Base-by-base conservation (phyloP, 53 echinoderm and acorn worm species). In the Antedon mediterranea region DNA sequence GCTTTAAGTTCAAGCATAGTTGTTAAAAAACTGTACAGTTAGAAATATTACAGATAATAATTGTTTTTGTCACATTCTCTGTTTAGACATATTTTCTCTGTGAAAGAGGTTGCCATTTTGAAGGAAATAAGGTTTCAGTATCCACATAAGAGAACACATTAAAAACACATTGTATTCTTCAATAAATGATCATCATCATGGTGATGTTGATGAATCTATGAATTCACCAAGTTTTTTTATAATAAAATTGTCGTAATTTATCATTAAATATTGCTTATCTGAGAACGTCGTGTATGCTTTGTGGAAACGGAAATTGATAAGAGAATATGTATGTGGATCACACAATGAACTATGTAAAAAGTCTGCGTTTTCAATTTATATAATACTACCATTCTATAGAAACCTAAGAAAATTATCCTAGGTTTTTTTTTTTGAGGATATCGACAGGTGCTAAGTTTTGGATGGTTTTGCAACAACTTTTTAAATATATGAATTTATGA, bases 211-310 rank as follows among this genome's bases (percentile, higher is more conserved):
- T 57, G 57, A 57, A 57, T 57, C 57, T 26, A 23, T 18, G 57
- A 57, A 37, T 37, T 37, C n/a, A 11, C 37, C 11, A 37, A 6
- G 14, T 26, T 57, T 57, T 57, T 57, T 57, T 57, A 18, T 18
- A 57, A 18, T 18, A 57, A 57, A 57, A 57, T 18, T 18, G 57
- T 57, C 23, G 57, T 57, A 57, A 57, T 57, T 57, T 57, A 57
- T 57, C 57, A 57, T 57, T 57, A 57, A 57, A 57, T 57, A 57
- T 57, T 57, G 57, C 57, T 57, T 57, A 57, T 57, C 57, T 57
- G 15, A 3, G 23, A 26, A 57, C 14, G 57, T 18, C 2, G 57
- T 1, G 57, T 18, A 11, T 37, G 37, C 37, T 57, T 57, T 3
- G 57, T 57, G 57, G 20, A 3, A 57, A 57, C 57, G 57, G 57